Evolutionary conservation across 1,140 invertebrate species (phyloP).

Genomic region (Stenopsyche tienmushanensis): DNA sequence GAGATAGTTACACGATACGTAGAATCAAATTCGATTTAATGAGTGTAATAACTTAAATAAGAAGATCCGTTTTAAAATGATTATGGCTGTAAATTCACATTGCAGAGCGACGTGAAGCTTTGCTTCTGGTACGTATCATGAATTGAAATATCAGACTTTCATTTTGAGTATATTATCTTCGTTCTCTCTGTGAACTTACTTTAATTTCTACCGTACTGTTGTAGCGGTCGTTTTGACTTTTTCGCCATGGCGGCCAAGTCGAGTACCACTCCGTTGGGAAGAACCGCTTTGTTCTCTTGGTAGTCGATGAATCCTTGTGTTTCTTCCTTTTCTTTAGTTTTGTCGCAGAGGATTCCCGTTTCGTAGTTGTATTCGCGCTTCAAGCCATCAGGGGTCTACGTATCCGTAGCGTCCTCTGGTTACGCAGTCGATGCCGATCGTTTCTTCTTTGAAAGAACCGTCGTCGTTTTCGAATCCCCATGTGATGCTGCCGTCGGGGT

Average conservation of each 20-base stretch:
- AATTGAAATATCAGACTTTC: too few relatives aligned
- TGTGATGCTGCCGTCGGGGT: conserved; percentile 77
- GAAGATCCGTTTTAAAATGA: too few relatives aligned
- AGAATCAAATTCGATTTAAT: too few relatives aligned
- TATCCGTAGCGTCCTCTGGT: conserved; percentile 82
- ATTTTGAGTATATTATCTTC: too few relatives aligned
- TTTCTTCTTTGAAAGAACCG: conserved; percentile 77
- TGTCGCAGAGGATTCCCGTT: conserved; percentile 68
- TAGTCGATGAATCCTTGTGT: conserved; percentile 69
- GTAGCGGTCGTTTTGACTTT: conserved; percentile 64
- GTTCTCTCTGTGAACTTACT: not conserved
- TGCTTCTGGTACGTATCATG: too few relatives aligned
- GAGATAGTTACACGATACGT: too few relatives aligned
- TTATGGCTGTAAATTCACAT: too few relatives aligned
- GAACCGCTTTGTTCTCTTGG: conserved; percentile 67
- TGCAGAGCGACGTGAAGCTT: too few relatives aligned
- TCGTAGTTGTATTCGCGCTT: conserved; percentile 72
- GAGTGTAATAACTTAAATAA: too few relatives aligned
- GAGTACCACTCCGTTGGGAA: conserved; percentile 69
- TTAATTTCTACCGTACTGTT: conserved; percentile 41
- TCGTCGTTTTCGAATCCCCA: conserved; percentile 87
- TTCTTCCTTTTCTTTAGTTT: conserved; percentile 60
- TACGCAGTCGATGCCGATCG: conserved; percentile 76
- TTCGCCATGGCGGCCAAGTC: conserved; percentile 68
- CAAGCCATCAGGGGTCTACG: conserved; percentile 75